Evolutionary conservation across 2,888 invertebrate species (phyloP).

Genomic region (Diarsia dahlii): DNA sequence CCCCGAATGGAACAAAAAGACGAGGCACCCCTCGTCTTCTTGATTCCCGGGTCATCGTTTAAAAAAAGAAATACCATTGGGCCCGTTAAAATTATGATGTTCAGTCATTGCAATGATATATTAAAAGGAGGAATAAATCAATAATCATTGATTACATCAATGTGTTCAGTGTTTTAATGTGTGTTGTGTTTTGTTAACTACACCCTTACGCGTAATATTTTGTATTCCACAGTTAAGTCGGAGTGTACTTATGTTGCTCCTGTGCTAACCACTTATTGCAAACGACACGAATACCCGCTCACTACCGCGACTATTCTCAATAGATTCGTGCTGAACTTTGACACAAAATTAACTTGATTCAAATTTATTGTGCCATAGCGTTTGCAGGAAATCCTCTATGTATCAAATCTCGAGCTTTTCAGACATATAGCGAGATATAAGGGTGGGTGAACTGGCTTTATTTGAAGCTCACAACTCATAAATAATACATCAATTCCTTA

Average conservation of each 20-base stretch:
- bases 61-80: neutral
- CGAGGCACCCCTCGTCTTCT: neutral
- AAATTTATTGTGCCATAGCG: neutral
- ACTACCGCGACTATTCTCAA: neutral
- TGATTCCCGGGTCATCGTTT: no score
- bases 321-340: neutral
- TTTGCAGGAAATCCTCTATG: slow-evolving; percentile 1
- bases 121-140: no score
- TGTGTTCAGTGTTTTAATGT: neutral
- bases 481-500: no score
- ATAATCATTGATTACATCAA: no score
- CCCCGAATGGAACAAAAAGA: neutral
- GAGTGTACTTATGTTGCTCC: neutral
- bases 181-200: neutral
- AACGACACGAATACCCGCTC: no score
- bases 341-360: no score
- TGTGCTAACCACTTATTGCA: neutral
- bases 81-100: no score
- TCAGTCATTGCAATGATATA: no score
- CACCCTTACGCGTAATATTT: neutral
- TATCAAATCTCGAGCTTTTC: slow-evolving; percentile 32
- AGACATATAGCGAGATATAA: no score
- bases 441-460: no score
- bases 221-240: no score
- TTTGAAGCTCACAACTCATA: neutral